A percentile compares a stretch with the other conserved stretches of the same genome.
phyloP scores from a whole-genome alignment of 2,113 vertebrate genomes.

The Callospermophilus lateralis region DNA sequence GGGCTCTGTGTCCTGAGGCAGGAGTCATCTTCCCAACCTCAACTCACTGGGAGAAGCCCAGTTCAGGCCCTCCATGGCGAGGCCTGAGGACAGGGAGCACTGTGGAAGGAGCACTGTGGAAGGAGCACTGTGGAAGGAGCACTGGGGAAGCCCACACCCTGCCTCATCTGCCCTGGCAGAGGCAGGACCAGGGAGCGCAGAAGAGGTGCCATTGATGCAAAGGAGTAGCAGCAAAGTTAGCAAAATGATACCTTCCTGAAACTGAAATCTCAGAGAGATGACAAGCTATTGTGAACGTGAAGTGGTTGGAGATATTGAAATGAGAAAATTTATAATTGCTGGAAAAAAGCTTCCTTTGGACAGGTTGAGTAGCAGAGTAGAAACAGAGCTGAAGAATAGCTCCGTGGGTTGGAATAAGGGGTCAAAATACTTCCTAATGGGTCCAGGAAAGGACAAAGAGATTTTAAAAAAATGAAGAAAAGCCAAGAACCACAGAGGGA shows the following conservation, averaged over 20 bases:
- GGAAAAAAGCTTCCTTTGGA: background rate
- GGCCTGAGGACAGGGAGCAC: background rate
- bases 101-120: too few species aligned
- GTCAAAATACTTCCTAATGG: background rate
- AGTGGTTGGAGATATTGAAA: background rate
- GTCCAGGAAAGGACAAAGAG: background rate
- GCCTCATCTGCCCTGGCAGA: background rate
- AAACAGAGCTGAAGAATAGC: background rate
- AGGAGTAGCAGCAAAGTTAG: background rate
- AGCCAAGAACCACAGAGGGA: background rate
- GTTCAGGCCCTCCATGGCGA: background rate
- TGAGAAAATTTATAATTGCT: background rate
- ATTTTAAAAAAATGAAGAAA: background rate
- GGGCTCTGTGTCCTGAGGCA: background rate
- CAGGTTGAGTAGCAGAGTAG: background rate
- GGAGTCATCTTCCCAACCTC: background rate
- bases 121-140: too few species aligned
- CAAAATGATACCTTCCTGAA: background rate
- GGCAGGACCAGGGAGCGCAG: background rate
- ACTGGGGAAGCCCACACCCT: fast-evolving
- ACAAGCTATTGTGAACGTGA: background rate
- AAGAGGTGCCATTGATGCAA: too few species aligned
- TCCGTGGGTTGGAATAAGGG: background rate
- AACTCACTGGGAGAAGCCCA: background rate
- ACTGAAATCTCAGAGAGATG: background rate